A percentile compares a stretch with the other conserved stretches of the same genome.
phyloP scores from a whole-genome alignment of 1,140 invertebrate species.

The Brachionus sp. region DNA sequence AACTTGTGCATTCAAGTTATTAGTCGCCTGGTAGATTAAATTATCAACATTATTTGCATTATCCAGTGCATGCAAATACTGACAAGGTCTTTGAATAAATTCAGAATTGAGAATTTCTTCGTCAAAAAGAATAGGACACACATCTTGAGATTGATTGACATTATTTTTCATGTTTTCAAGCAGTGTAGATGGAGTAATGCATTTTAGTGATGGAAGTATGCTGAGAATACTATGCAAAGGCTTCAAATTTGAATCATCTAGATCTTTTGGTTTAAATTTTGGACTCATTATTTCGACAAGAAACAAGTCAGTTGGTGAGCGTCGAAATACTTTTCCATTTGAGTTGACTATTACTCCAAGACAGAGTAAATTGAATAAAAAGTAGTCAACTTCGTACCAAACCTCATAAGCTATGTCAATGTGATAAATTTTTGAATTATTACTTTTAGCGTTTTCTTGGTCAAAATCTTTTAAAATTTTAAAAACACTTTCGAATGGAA shows the following conservation, averaged over 20 bases:
- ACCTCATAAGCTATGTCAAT: slow-evolving; percentile 44
- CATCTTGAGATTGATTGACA: background rate
- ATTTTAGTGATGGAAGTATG: background rate
- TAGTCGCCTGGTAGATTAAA: background rate
- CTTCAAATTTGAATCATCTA: slow-evolving; percentile 17
- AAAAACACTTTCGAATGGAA: slow-evolving; percentile 8
- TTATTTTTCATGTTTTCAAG: background rate
- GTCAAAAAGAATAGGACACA: slow-evolving; percentile 50
- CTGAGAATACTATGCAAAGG: slow-evolving; percentile 46
- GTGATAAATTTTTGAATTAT: background rate
- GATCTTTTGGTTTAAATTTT: slow-evolving; percentile 34
- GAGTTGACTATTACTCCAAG: background rate
- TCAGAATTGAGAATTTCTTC: slow-evolving; percentile 50
- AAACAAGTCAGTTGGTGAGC: background rate
- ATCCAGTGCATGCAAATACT: slow-evolving; percentile 49
- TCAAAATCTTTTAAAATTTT: slow-evolving; percentile 35
- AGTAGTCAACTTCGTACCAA: slow-evolving; percentile 25
- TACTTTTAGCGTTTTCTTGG: slow-evolving; percentile 6
- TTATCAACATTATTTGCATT: background rate
- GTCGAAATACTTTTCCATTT: slow-evolving; percentile 22
- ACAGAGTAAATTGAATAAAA: slow-evolving; percentile 30
- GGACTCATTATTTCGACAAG: slow-evolving; percentile 46
- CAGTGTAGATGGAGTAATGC: background rate
- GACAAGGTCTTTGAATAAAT: slow-evolving; percentile 52
- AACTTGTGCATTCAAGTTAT: slow-evolving; percentile 9